A percentile compares a stretch with the other conserved stretches of the same genome.
Conservation (phyloP, 2,888 invertebrate species). For the Phlogophora meticulosa region DNA sequence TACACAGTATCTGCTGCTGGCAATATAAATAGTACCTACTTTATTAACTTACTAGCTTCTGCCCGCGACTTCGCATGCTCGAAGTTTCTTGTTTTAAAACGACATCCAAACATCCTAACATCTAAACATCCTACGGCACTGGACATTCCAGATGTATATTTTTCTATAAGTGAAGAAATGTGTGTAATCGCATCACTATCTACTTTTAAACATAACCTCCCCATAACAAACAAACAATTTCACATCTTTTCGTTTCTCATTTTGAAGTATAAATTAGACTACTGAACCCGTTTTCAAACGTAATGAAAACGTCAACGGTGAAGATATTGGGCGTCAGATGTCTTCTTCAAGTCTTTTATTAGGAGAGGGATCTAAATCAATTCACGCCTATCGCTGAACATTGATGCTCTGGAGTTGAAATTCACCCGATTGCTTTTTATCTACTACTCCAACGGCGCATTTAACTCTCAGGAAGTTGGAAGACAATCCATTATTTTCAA, state of each 20-base stretch:
- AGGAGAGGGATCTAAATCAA: neutral
- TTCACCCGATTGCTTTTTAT: neutral
- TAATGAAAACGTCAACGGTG: neutral
- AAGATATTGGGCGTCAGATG: too few species aligned
- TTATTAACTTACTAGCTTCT: slow-evolving; percentile 3
- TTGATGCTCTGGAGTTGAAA: neutral
- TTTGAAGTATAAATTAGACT: too few species aligned
- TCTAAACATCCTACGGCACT: too few species aligned
- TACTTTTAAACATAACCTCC: too few species aligned
- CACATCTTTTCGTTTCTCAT: too few species aligned
- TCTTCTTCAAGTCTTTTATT: neutral
- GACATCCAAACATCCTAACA: too few species aligned
- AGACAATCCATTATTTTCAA: slow-evolving; percentile 36
- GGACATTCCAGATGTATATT: too few species aligned
- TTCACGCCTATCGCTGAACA: neutral
- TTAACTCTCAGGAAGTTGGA: slow-evolving; percentile 22
- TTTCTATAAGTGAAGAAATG: too few species aligned
- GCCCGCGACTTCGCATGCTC: too few species aligned
- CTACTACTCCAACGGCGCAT: slow-evolving; percentile 9
- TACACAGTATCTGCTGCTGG: neutral
- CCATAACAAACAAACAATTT: too few species aligned
- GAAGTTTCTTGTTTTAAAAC: too few species aligned
- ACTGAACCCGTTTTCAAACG: neutral
- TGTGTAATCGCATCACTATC: too few species aligned
- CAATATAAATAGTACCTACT: neutral